phyloP scores from a whole-genome alignment of 2,888 invertebrate genomes.

The Caenorhabditis sp. region DNA sequence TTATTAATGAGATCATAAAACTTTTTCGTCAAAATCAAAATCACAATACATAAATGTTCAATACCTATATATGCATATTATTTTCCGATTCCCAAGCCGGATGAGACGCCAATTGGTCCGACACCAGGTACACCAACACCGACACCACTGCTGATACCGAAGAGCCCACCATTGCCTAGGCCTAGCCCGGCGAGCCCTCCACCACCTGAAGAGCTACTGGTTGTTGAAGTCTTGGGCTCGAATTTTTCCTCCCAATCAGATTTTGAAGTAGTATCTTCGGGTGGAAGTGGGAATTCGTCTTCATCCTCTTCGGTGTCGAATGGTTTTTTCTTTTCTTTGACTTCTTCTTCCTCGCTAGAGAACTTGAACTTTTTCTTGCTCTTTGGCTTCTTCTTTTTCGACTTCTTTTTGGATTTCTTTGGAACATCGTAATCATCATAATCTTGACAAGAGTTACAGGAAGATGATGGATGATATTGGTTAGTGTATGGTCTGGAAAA shows the following conservation, averaged over 20 bases:
- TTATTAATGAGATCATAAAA: background rate
- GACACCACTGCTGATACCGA: conserved; percentile 42
- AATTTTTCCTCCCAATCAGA: conserved; percentile 35
- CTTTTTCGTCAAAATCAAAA: background rate
- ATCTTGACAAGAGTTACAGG: background rate
- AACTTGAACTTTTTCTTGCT: conserved; percentile 34
- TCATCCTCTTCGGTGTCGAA: conserved; percentile 21
- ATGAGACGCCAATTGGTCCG: conserved; percentile 47
- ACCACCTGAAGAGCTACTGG: too few species aligned
- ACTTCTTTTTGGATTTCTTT: conserved; percentile 9
- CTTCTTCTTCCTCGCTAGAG: conserved; percentile 20
- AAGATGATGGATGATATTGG: background rate
- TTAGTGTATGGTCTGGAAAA: conserved; percentile 23
- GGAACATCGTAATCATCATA: conserved; percentile 5
- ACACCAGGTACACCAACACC: conserved; percentile 52
- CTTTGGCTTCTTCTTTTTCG: conserved; percentile 19
- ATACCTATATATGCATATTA: background rate
- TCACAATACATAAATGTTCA: background rate
- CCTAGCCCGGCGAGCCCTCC: conserved; percentile 19
- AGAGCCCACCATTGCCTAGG: conserved; percentile 39
- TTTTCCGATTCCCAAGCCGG: conserved; percentile 51
- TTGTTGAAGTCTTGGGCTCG: too few species aligned
- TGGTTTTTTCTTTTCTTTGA: conserved; percentile 9
- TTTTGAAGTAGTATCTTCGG: conserved; percentile 6
- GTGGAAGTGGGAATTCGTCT: conserved; percentile 31